Evolutionary conservation across 2,888 invertebrate genomes (phyloP).

Genomic region (Galerucella nymphaeae): DNA sequence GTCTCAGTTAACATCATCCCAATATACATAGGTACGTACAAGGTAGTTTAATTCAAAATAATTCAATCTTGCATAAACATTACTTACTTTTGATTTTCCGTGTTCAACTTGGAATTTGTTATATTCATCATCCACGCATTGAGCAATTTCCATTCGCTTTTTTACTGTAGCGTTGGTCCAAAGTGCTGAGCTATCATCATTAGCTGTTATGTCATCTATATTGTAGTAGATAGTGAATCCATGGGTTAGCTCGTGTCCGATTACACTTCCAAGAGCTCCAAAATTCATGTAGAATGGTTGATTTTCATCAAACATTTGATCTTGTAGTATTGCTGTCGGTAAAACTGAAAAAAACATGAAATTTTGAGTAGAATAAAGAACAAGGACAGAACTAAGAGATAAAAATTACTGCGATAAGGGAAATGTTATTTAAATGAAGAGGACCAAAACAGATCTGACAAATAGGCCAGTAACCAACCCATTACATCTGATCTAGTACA

Average conservation of each 20-base stretch:
- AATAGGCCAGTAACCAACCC: too few relatives aligned
- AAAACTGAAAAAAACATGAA: slow-evolving; percentile 50
- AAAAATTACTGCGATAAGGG: neutral
- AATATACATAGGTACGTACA: too few relatives aligned
- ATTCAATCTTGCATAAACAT: neutral
- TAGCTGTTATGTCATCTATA: slow-evolving; percentile 17
- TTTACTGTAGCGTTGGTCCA: slow-evolving; percentile 48
- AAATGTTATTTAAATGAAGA: too few relatives aligned
- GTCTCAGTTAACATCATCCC: too few relatives aligned
- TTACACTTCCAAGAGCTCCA: slow-evolving; percentile 55
- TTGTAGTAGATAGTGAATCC: slow-evolving; percentile 38
- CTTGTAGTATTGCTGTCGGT: slow-evolving; percentile 54
- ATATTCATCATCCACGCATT: slow-evolving; percentile 52
- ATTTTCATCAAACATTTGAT: slow-evolving; percentile 49
- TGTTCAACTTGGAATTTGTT: slow-evolving; percentile 41
- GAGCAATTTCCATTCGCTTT: slow-evolving; percentile 41
- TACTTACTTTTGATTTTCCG: slow-evolving; percentile 39
- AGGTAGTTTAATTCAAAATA: too few relatives aligned
- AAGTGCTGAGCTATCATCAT: slow-evolving; percentile 17
- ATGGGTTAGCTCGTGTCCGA: slow-evolving; percentile 57
- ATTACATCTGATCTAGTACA: too few relatives aligned
- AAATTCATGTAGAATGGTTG: slow-evolving; percentile 57
- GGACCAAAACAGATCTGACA: too few relatives aligned
- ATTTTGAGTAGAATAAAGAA: neutral
- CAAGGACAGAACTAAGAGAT: neutral